Conservation (phyloP, 2,113 vertebrate genomes). For the Nycticorax nycticorax region DNA sequence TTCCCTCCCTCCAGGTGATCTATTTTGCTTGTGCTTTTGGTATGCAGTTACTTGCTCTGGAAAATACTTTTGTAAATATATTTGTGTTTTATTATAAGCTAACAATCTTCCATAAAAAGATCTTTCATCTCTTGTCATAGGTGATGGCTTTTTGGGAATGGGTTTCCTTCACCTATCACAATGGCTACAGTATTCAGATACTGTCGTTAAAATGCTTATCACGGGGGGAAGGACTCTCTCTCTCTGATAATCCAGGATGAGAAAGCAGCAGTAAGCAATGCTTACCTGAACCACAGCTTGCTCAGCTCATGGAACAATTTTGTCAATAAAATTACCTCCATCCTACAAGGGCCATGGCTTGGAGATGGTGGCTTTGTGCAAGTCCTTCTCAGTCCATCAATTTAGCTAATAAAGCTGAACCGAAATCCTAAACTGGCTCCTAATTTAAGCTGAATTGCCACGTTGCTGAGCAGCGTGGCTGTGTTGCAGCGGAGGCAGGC, state of each 20-base stretch:
- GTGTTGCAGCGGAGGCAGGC: accelerated
- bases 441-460: neutral
- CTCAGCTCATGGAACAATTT: neutral
- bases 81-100: neutral
- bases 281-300: neutral
- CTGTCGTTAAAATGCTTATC: neutral
- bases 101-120: neutral
- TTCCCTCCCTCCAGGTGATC: neutral
- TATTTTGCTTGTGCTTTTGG: neutral
- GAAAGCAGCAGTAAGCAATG: neutral
- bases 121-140: neutral
- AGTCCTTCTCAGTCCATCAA: neutral
- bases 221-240: accelerated
- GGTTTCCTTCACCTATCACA: neutral
- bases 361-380: neutral
- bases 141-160: neutral
- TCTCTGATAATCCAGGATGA: neutral
- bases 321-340: neutral
- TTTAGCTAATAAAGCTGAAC: neutral
- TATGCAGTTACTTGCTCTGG: neutral
- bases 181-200: neutral
- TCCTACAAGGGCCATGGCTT: neutral
- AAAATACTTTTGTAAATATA: neutral
- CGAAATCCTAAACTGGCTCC: neutral
- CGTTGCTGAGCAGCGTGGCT: neutral